Base-by-base conservation (phyloP, 2,797 vertebrate species). In the Masticophis lateralis region DNA sequence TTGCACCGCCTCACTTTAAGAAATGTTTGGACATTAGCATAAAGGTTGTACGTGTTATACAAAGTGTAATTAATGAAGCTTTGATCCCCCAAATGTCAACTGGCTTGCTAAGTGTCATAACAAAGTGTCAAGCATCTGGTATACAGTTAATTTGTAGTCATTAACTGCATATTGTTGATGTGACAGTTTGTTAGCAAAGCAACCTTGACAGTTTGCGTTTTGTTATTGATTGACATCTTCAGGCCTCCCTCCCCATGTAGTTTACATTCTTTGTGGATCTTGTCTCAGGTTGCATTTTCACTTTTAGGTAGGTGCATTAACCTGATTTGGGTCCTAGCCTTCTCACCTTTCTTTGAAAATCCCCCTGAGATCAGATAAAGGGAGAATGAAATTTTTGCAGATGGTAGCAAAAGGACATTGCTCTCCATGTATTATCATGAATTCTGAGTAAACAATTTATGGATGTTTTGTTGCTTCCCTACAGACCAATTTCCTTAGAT, bases 131-230 rank as follows among this genome's bases (percentile, higher is more conserved):
- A 97, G 98, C 99, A 99, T 98, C 98, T 98, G 98, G 98, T 99
- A 98, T 98, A 98, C 97, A 98, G 97, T 98, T 98, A 98, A 98
- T 99, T 98, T 98, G 97, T 98, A 98, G 98, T 98, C 98, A 98
- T 98, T 99, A 98, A 98, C 98, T 98, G 98, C 98, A 98, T 98
- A 98, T 98, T 98, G 98, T 99, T 98, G 98, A 98, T 98, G 98
- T 99, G 98, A 98, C 98, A 98, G 97, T 98, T 98, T 98, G 98
- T 98, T 99, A 99, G 98, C 98, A 97, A 98, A 98, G 98, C 98
- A 98, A 98, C 97, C 98, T 97, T 98, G 98, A 98, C 98, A 98
- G 98, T 98, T 97, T 98, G 97, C 96, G 95, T 63, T 98, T 98
- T 98, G 97, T 98, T 98, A 98, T 98, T 98, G 98, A 97, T 98